Evolutionary conservation across 2,888 invertebrate genomes (phyloP).

Genomic region (Sinohyriopsis cumingii): DNA sequence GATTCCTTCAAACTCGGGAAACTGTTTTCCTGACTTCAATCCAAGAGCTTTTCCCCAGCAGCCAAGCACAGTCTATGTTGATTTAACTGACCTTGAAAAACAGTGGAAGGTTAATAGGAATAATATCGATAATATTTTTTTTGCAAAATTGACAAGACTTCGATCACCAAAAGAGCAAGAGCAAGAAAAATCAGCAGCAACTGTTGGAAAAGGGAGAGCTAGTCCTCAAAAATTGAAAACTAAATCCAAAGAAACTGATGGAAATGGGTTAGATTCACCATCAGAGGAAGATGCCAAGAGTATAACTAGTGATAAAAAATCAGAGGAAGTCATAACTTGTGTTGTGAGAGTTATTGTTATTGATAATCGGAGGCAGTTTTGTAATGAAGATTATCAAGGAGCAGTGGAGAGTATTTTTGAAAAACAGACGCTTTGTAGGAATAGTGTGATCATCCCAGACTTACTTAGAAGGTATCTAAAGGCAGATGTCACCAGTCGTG

Average conservation of each 20-base stretch:
- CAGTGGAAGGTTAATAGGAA: constrained; percentile 30
- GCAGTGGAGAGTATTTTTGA: constrained; percentile 39
- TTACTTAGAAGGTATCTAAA: constrained; percentile 54
- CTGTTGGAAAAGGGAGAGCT: constrained; percentile 16
- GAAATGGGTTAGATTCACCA: constrained; percentile 5
- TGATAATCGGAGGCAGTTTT: constrained; percentile 43
- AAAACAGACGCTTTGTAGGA: constrained; percentile 46
- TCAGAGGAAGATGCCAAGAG: constrained; percentile 9
- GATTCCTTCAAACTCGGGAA: not conserved
- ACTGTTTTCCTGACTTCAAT: constrained; percentile 11
- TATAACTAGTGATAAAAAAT: constrained; percentile 13
- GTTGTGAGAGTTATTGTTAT: constrained; percentile 59
- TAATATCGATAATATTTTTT: constrained; percentile 49
- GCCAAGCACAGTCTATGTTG: constrained; percentile 56
- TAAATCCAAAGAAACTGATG: constrained; percentile 5
- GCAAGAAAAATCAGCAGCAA: constrained; percentile 29
- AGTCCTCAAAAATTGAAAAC: constrained; percentile 9
- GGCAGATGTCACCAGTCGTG: constrained; percentile 53
- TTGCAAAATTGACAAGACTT: constrained; percentile 52
- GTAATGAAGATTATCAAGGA: constrained; percentile 34
- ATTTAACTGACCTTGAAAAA: constrained; percentile 45
- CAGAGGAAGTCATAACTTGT: constrained; percentile 20
- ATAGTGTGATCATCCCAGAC: constrained; percentile 60
- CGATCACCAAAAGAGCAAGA: constrained; percentile 50
- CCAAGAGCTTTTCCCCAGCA: constrained; percentile 38